Conservation (phyloP, 2,113 vertebrate species). For the Corapipo altera region DNA sequence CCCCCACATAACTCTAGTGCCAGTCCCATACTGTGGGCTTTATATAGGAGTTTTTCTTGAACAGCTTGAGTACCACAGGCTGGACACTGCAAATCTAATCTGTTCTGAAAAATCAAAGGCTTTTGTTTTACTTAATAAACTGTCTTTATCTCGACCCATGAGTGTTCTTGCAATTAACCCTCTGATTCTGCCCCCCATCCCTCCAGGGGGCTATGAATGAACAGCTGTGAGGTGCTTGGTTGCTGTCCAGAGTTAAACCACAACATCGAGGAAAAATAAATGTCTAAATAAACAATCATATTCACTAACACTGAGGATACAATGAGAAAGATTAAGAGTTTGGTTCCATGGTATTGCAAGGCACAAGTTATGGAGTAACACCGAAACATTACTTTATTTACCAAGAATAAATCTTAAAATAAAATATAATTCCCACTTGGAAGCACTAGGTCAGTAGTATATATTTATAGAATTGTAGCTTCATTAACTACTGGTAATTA, state of each 20-base stretch:
- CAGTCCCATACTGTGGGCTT: not conserved
- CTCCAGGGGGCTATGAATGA: not conserved
- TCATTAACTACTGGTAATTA: conserved; percentile 10
- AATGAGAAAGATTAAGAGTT: not conserved
- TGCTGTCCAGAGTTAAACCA: not conserved
- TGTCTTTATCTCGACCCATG: not conserved
- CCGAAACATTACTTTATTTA: not conserved
- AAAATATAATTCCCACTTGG: not conserved
- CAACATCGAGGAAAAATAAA: not conserved
- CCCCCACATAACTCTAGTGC: not conserved
- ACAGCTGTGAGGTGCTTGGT: not conserved
- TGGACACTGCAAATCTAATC: not conserved
- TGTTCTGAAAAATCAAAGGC: not conserved
- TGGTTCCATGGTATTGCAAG: not conserved
- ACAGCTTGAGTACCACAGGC: not conserved
- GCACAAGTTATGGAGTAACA: not conserved
- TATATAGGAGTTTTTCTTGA: not conserved
- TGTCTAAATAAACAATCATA: not conserved
- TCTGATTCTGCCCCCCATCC: not conserved
- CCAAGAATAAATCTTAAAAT: not conserved
- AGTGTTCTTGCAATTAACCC: not conserved
- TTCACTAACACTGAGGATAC: not conserved
- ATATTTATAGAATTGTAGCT: not conserved
- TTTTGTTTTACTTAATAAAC: not conserved
- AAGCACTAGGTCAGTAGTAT: not conserved